These are phyloP conservation scores for Amazonetta brasiliensis DNA, from an alignment of 2,797 vertebrate species.

Conservation along the genomic window DNA sequence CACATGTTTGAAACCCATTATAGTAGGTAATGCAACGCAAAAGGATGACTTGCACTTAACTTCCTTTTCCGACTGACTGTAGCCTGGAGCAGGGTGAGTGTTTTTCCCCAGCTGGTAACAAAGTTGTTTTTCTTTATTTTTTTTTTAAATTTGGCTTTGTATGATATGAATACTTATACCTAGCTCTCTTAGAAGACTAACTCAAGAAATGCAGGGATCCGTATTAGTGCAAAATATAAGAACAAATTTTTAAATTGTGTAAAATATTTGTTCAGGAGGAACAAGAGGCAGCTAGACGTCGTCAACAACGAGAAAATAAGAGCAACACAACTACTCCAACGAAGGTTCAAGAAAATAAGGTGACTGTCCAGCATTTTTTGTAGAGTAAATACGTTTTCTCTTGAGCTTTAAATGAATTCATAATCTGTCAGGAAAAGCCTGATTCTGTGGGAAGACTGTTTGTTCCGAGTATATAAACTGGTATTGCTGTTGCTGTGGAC, in stretches of 20 bases:
- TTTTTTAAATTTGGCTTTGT: neutral
- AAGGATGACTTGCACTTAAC: neutral
- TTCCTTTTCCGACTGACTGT: neutral
- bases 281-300: conserved; percentile 94
- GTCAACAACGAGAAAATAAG: conserved; percentile 94
- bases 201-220: neutral
- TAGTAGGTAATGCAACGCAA: neutral
- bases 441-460: neutral
- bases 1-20: neutral
- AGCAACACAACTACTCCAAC: conserved; percentile 96
- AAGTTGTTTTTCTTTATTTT: neutral
- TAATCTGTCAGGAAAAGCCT: neutral
- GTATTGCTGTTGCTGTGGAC: neutral
- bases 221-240: accelerated
- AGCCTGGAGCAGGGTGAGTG: neutral
- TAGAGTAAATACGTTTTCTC: neutral
- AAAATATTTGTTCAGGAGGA: conserved; percentile 85
- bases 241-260: neutral
- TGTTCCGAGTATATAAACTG: neutral
- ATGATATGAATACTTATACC: neutral
- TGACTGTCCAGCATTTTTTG: neutral
- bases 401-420: accelerated
- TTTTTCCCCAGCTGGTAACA: neutral
- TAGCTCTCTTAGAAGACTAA: neutral
- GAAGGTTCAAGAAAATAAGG: conserved; percentile 92